phyloP scores from a whole-genome alignment of 2,113 vertebrate species.

The Andinoacara biseriatus region DNA sequence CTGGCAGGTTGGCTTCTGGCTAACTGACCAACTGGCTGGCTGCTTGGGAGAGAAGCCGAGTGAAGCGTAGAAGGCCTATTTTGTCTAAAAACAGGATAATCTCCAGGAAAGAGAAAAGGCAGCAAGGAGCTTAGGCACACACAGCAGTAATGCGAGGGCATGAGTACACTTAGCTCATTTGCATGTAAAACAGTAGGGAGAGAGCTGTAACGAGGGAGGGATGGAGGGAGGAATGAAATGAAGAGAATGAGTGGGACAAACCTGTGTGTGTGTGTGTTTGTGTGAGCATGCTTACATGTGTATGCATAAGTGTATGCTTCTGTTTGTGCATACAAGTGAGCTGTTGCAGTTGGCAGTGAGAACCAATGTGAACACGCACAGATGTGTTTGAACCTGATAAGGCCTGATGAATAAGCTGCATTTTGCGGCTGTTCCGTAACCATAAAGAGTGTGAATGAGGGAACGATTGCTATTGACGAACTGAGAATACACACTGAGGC shows the following conservation, averaged over 20 bases:
- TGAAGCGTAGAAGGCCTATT: conserved; percentile 57
- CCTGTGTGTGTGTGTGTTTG: conserved; percentile 21
- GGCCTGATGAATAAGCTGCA: conserved; percentile 73
- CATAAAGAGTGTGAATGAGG: conserved; percentile 67
- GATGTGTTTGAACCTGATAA: conserved; percentile 81
- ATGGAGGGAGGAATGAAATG: conserved; percentile 50
- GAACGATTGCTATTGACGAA: conserved; percentile 48
- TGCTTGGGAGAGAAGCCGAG: conserved; percentile 53
- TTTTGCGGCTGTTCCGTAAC: conserved; percentile 57
- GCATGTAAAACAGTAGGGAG: conserved; percentile 75
- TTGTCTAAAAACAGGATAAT: conserved; percentile 77
- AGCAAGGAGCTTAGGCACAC: conserved; percentile 78
- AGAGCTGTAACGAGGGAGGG: conserved; percentile 60
- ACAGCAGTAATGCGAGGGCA: conserved; percentile 67
- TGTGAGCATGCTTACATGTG: conserved; percentile 30
- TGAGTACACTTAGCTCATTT: conserved; percentile 75
- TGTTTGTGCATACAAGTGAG: conserved; percentile 45
- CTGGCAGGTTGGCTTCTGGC: conserved; percentile 57
- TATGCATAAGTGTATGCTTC: conserved; percentile 22
- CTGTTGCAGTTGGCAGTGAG: conserved; percentile 58
- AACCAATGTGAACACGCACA: conserved; percentile 52
- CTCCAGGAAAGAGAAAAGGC: conserved; percentile 74
- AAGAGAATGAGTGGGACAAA: conserved; percentile 68
- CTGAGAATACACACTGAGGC: conserved; percentile 52
- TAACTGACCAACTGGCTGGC: conserved; percentile 34